Percentiles rank a stretch among this genome's conserved stretches.
These are phyloP conservation scores for Clusia tigrina DNA, from an alignment of 2,888 invertebrate species.

Conservation along the genomic window DNA sequence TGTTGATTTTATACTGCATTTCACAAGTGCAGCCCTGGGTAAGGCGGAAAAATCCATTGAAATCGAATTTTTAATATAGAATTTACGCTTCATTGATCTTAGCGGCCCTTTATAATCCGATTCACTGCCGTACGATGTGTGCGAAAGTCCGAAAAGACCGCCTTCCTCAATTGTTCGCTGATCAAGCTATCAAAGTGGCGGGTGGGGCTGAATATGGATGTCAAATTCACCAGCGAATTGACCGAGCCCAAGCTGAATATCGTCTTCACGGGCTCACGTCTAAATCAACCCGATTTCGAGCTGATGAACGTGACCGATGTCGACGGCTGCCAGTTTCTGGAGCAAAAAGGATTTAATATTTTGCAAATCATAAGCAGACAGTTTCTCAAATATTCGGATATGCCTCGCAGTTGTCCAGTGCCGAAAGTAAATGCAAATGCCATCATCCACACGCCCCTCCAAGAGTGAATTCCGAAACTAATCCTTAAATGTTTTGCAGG, in stretches of 20 bases:
- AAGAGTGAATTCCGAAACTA: too few relatives aligned
- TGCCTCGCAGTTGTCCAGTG: constrained; percentile 30
- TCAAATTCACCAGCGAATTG: background rate
- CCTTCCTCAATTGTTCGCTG: constrained; percentile 12
- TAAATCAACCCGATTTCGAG: background rate
- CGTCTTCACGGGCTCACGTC: background rate
- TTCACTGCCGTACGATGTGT: constrained; percentile 13
- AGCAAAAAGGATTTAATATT: constrained; percentile 15
- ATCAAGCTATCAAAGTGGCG: background rate
- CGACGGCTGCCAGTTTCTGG: constrained; percentile 30
- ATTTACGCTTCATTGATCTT: too few relatives aligned
- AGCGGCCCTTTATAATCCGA: constrained; percentile 26
- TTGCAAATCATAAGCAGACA: constrained; percentile 28
- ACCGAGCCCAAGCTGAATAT: constrained; percentile 7
- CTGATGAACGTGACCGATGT: constrained; percentile 18
- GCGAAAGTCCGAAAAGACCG: background rate
- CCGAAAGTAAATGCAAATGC: constrained; percentile 27
- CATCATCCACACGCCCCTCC: too few relatives aligned
- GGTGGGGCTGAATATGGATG: background rate
- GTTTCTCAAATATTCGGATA: constrained; percentile 21
- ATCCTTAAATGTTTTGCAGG: constrained; percentile 9
- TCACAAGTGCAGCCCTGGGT: too few relatives aligned
- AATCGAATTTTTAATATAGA: too few relatives aligned
- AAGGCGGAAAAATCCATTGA: too few relatives aligned
- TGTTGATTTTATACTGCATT: too few relatives aligned